phyloP scores from a whole-genome alignment of 2,797 vertebrate genomes.

The Premnoplex brunnescens region DNA sequence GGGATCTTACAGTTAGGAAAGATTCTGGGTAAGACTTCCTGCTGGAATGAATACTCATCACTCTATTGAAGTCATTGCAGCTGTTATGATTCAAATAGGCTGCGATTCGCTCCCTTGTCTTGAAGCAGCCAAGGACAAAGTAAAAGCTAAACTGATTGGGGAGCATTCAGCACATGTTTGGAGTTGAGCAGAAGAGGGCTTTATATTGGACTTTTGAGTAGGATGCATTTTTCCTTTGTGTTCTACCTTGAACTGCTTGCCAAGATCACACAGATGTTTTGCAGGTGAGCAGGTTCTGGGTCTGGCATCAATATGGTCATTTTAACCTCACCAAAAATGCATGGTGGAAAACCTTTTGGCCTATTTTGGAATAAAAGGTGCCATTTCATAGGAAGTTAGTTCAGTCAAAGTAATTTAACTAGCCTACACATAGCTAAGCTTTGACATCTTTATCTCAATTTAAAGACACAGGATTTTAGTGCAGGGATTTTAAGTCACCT shows the following conservation, averaged over 20 bases:
- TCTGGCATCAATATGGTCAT: background rate
- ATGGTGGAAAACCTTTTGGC: background rate
- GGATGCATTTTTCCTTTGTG: background rate
- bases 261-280: background rate
- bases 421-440: background rate
- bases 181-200: background rate
- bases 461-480: background rate
- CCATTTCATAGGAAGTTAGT: background rate
- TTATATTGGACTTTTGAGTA: background rate
- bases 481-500: background rate
- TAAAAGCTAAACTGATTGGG: background rate
- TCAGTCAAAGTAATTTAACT: background rate
- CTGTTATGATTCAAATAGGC: background rate
- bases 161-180: background rate
- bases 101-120: background rate
- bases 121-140: background rate
- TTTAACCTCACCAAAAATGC: background rate
- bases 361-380: background rate
- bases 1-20: background rate
- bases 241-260: background rate
- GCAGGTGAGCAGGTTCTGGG: background rate
- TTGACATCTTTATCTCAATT: background rate
- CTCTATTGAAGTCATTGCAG: background rate
- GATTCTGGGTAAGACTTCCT: constrained; percentile 10
- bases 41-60: constrained; percentile 19